Percentiles rank a stretch among this genome's conserved stretches.
These are phyloP conservation scores for Nomada hirtipes DNA, from an alignment of 2,888 invertebrate species.

Conservation along the genomic window DNA sequence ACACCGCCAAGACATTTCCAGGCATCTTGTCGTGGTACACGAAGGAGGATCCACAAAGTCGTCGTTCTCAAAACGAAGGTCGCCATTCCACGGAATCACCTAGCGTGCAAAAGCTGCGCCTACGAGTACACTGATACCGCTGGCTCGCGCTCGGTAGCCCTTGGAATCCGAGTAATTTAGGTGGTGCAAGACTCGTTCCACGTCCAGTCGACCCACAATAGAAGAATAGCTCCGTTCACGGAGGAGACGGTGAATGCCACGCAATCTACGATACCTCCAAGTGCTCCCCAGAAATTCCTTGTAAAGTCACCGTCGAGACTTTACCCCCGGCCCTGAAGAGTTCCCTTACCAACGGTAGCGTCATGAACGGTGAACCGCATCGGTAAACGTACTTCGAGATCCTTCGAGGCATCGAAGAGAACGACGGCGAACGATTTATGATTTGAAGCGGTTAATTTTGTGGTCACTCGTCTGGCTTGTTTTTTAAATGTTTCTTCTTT, in stretches of 20 bases:
- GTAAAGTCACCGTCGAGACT: conserved; percentile 38
- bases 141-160: conserved; percentile 5
- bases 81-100: conserved; percentile 40
- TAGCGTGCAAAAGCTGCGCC: conserved; percentile 38
- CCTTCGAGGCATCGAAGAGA: not conserved
- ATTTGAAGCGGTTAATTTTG: too few species aligned
- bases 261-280: conserved; percentile 58
- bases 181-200: conserved; percentile 55
- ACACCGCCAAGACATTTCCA: conserved; percentile 61
- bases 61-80: conserved; percentile 35
- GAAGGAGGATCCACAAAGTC: conserved; percentile 23
- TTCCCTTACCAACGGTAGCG: conserved; percentile 36
- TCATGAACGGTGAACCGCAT: not conserved
- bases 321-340: conserved; percentile 1
- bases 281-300: conserved; percentile 60
- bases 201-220: conserved; percentile 61
- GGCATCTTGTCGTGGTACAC: conserved; percentile 13
- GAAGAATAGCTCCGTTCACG: conserved; percentile 52
- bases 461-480: too few species aligned
- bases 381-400: conserved; percentile 19
- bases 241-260: conserved; percentile 57
- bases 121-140: conserved; percentile 17
- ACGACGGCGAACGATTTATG: not conserved
- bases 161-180: conserved; percentile 65
- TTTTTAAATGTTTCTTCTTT: not conserved